Evolutionary conservation across 2,797 vertebrate species (phyloP), one percentile per base, ranked within the genome.

Genomic region (Hylomyscus alleni): DNA sequence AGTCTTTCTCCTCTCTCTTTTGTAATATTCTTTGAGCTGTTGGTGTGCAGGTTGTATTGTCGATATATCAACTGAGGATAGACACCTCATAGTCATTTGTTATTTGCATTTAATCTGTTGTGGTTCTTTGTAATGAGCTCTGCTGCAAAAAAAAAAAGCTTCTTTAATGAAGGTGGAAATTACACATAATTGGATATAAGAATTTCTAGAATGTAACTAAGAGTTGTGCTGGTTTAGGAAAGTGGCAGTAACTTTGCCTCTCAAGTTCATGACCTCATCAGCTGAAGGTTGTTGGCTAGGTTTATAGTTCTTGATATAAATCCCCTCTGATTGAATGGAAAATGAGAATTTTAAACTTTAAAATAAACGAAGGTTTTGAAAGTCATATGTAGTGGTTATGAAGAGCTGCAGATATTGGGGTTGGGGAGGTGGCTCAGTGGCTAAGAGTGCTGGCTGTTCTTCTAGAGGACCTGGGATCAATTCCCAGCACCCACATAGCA

Each of bases 341-440:
- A 77, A 31, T 50, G 75, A 50, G 14, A 77, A 77, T 19, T 78
- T 91, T 80, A 78, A 69, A 91, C 62, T 72, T 58, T 54, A 65
- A 65, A 91, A 44, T 92, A 88, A 84, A 94, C 88, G 83, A 44
- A 90, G 29, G 58, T 91, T 91, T 85, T 73, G 85, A 95, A 90
- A 95, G 31, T 90, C 31, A 52, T 83, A 3, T 72, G 4, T 60
- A 81, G 3, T 67, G 76, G 65, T 94, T 80, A 62, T 2, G 89
- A 76, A 95, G 60, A 10, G 7, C 90, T 85, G 82, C 29, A 78
- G 31, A 78, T 50, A 52, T 78, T 78, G 77, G 77, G 50, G 17
- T 24, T 78, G 47, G 31, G 31, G 34, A 80, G 19, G 34, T n/a
- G 50, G 50, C 77, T 80, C 31, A n/a, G 50, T 12, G 77, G 19